Percentiles rank a stretch among this genome's conserved stretches.
These are phyloP conservation scores for Actias luna DNA, from an alignment of 2,888 invertebrate genomes.

Conservation along the genomic window DNA sequence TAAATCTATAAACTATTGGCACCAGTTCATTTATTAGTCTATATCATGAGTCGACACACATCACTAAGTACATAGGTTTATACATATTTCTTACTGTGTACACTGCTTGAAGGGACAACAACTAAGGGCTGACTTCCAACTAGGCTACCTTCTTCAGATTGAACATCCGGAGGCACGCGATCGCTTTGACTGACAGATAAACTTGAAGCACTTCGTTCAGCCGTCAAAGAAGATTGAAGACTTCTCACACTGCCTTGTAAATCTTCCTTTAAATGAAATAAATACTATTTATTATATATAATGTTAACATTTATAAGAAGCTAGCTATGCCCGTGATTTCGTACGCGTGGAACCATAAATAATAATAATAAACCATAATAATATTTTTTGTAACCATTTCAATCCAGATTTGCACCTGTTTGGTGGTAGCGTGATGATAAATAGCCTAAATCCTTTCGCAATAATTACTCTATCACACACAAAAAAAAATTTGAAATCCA, in stretches of 20 bases:
- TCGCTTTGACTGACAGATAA: constrained; percentile 48
- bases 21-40: background rate
- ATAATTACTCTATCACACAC: too few relatives aligned
- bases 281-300: background rate
- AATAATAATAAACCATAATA: too few relatives aligned
- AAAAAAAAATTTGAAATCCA: too few relatives aligned
- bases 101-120: constrained; percentile 44
- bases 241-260: constrained; percentile 49
- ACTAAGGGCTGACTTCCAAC: constrained; percentile 48
- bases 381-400: too few relatives aligned
- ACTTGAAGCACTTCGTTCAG: constrained; percentile 51
- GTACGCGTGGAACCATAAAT: too few relatives aligned
- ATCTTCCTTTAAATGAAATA: constrained; percentile 32
- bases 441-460: too few relatives aligned
- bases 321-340: too few relatives aligned
- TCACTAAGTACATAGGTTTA: background rate
- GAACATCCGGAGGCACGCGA: constrained; percentile 28
- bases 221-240: constrained; percentile 44
- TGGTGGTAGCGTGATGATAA: too few relatives aligned
- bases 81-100: constrained; percentile 52
- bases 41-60: background rate
- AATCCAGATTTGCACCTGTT: too few relatives aligned
- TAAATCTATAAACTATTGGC: background rate
- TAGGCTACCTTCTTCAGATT: constrained; percentile 40
- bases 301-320: background rate